These are phyloP conservation scores for Aphelocoma coerulescens DNA, from an alignment of 2,113 vertebrate species.

Conservation along the genomic window DNA sequence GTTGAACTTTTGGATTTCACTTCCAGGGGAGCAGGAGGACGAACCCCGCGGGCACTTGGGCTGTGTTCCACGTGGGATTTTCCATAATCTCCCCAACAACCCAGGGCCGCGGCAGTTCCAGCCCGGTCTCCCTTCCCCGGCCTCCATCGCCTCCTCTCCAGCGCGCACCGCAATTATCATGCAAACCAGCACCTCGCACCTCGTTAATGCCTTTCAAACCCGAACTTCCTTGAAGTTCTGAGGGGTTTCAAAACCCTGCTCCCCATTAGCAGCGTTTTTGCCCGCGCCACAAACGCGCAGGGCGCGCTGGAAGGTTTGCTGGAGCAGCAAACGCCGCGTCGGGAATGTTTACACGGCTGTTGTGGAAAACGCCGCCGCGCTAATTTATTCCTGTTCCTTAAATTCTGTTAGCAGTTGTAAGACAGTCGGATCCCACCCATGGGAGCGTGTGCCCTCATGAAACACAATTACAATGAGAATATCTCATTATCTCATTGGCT, in stretches of 20 bases:
- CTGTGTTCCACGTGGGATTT: not conserved
- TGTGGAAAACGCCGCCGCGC: conserved; percentile 55
- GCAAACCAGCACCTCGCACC: conserved; percentile 67
- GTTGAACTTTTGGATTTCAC: not conserved
- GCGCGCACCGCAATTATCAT: conserved; percentile 70
- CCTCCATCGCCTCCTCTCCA: conserved; percentile 49
- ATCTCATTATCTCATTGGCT: conserved; percentile 89
- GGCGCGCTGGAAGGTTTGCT: conserved; percentile 8
- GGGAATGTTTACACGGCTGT: conserved; percentile 66
- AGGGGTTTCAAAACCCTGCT: conserved; percentile 57
- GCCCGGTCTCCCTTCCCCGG: not conserved
- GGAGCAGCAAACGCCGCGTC: conserved; percentile 36
- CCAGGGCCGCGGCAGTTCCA: not conserved
- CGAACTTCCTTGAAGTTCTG: conserved; percentile 77
- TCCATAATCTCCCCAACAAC: not conserved
- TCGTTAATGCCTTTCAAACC: conserved; percentile 70
- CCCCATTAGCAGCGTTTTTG: conserved; percentile 47
- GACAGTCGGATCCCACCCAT: conserved; percentile 78
- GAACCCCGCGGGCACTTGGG: not conserved
- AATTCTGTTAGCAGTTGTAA: conserved; percentile 81
- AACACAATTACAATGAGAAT: conserved; percentile 87
- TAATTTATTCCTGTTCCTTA: conserved; percentile 73
- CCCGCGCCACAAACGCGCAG: not conserved
- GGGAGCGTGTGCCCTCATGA: conserved; percentile 82
- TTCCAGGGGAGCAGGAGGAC: not conserved